These are phyloP conservation scores for Apamea epomidion DNA, from an alignment of 2,888 invertebrate species.

Conservation along the genomic window DNA sequence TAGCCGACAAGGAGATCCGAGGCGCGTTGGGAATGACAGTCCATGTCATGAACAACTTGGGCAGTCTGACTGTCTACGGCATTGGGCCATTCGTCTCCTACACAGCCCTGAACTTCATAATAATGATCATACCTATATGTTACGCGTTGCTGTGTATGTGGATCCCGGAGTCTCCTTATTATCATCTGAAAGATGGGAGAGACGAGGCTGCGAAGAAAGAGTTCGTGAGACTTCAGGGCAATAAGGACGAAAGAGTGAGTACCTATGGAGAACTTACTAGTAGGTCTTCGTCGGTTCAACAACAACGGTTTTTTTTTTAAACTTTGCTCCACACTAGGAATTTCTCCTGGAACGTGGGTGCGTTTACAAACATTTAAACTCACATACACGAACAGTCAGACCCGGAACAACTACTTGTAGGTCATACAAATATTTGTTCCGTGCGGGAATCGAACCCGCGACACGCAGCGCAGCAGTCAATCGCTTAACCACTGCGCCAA, in stretches of 20 bases:
- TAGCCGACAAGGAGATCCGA: constrained; percentile 88
- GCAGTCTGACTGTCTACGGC: constrained; percentile 84
- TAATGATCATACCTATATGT: constrained; percentile 85
- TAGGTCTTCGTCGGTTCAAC: too few species aligned
- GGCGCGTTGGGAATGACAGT: constrained; percentile 87
- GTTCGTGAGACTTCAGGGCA: constrained; percentile 85
- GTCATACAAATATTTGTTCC: too few species aligned
- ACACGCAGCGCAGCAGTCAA: too few species aligned
- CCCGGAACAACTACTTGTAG: too few species aligned
- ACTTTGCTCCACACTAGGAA: too few species aligned
- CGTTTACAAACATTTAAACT: too few species aligned
- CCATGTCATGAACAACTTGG: constrained; percentile 87
- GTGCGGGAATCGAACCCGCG: too few species aligned
- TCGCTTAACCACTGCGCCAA: too few species aligned
- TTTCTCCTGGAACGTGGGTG: too few species aligned
- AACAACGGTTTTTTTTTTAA: too few species aligned
- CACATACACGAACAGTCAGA: too few species aligned
- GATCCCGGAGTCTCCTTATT: constrained; percentile 92
- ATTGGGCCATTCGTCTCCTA: constrained; percentile 88
- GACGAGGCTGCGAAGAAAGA: constrained; percentile 85
- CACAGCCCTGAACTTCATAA: constrained; percentile 82
- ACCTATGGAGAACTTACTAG: background rate
- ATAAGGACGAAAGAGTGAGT: constrained; percentile 82
- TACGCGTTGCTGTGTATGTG: constrained; percentile 88
- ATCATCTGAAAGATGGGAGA: constrained; percentile 89